phyloP scores from a whole-genome alignment of 2,797 vertebrate genomes.

The Hippoglossus hippoglossus region DNA sequence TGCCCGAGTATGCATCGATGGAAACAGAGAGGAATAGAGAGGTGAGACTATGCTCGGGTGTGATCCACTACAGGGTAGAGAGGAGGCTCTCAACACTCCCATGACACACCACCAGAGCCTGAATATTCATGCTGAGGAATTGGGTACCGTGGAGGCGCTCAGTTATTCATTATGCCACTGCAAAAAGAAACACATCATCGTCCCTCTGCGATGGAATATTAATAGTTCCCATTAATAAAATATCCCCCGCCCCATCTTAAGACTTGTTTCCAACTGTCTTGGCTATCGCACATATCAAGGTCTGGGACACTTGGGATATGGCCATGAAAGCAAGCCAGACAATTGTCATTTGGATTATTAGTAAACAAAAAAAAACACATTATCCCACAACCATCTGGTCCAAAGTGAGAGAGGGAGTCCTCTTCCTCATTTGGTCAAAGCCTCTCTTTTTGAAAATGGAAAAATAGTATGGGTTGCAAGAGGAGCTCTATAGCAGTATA shows the following conservation, averaged over 20 bases:
- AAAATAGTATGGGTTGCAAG: slow-evolving; percentile 54
- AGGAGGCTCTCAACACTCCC: slow-evolving; percentile 71
- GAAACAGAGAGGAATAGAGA: slow-evolving; percentile 34
- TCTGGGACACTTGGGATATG: slow-evolving; percentile 47
- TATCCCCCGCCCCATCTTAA: slow-evolving; percentile 75
- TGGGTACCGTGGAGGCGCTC: slow-evolving; percentile 77
- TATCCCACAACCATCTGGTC: slow-evolving; percentile 31
- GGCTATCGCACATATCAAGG: slow-evolving; percentile 55
- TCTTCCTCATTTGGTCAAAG: slow-evolving; percentile 44
- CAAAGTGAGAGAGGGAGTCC: slow-evolving; percentile 30
- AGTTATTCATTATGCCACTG: slow-evolving; percentile 87
- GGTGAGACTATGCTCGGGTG: slow-evolving; percentile 61
- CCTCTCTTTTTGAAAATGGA: slow-evolving; percentile 49
- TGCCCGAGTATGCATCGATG: slow-evolving; percentile 23
- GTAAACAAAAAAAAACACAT: slow-evolving; percentile 21
- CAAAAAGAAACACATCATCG: slow-evolving; percentile 82
- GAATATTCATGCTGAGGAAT: slow-evolving; percentile 86
- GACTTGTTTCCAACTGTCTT: slow-evolving; percentile 69
- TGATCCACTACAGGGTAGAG: slow-evolving; percentile 63
- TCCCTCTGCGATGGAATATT: slow-evolving; percentile 86
- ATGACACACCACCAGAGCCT: slow-evolving; percentile 66
- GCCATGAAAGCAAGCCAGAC: slow-evolving; percentile 43
- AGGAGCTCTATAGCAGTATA: slow-evolving; percentile 66
- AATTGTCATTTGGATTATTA: slow-evolving; percentile 45
- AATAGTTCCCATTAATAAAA: slow-evolving; percentile 87